Evolutionary conservation across 2,113 vertebrate genomes (phyloP).

Genomic region (Carassius carassius): DNA sequence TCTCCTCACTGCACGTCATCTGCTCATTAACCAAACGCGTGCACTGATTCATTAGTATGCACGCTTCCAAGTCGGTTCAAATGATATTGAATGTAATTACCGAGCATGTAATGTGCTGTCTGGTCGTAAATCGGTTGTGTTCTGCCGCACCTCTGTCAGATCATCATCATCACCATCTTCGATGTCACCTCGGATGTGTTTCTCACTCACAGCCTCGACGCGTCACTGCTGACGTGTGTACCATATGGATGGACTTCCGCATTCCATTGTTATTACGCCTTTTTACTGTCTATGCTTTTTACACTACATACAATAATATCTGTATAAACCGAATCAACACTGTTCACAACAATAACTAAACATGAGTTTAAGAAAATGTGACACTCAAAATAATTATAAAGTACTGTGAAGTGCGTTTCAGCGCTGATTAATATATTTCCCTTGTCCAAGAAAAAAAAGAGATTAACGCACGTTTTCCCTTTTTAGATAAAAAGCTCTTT

Average conservation of each 20-base stretch:
- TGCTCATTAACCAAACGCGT: not conserved
- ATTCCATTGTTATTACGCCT: not conserved
- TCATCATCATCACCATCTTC: slow-evolving; percentile 1
- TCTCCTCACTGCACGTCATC: not conserved
- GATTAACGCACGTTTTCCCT: not conserved
- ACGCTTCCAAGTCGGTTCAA: not conserved
- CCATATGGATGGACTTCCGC: slow-evolving; percentile 8
- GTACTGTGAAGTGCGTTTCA: not conserved
- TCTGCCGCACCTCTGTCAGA: slow-evolving; percentile 68
- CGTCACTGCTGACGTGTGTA: slow-evolving; percentile 19
- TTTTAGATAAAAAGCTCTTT: not conserved
- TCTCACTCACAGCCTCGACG: not conserved
- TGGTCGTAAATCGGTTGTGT: slow-evolving; percentile 44
- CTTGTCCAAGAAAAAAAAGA: not conserved
- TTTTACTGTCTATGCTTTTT: too few species aligned
- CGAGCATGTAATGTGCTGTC: slow-evolving; percentile 41
- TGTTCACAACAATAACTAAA: not conserved
- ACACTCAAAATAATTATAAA: not conserved
- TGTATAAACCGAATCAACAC: not conserved
- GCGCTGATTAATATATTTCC: not conserved
- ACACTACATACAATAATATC: too few species aligned
- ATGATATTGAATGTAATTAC: slow-evolving; percentile 51
- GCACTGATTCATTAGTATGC: too few species aligned
- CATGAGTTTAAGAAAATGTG: not conserved
- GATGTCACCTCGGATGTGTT: too few species aligned